Evolutionary conservation across 2,888 invertebrate species (phyloP), one percentile per base, ranked within the genome.

Genomic region (Cephus pulcher): DNA sequence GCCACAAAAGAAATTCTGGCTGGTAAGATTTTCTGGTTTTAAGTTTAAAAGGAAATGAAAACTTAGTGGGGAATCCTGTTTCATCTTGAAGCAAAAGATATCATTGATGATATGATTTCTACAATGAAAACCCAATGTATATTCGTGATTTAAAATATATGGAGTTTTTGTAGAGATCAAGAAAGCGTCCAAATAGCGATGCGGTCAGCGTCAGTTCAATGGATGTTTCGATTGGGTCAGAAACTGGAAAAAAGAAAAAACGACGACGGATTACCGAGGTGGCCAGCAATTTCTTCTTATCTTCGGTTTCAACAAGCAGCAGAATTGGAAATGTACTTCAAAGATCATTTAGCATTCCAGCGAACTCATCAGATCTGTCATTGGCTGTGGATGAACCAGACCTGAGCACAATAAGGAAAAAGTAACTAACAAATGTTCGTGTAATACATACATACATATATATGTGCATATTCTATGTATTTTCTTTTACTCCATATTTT

Each of bases 131-230:
- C n/a, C 12, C 77, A 74, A 73, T 33, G 56, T 35, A 70, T 75
- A 76, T 70, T 76, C 6, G 4, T 33, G n/a, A 37, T 70, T 2
- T 68, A 33, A 15, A 34, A 56, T 73, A 75, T 37, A 32, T 74
- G 56, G 30, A 77, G 11, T 74, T 77, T 12, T 71, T 56, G 74
- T 76, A 90, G 90, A 88, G 90, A 80, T 88, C 90, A 11, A 89
- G 90, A 80, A 90, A 90, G 80, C 83, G 90, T 76, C 84, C 88
- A 34, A 90, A 90, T 74, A 90, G 90, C 76, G 90, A 90, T 84
- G 90, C 89, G 11, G 86, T 89, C 32, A 90, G 90, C 79, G 79
- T 90, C 37, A 88, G 85, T 81, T 90, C 90, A 0, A 89, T 90
- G 90, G 90, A 91, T 76, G 87, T 89, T 79, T 91, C 90, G 1